Evolutionary conservation across 2,113 vertebrate species (phyloP), one percentile per base, ranked within the genome.

Genomic region (Kryptolebias marmoratus): DNA sequence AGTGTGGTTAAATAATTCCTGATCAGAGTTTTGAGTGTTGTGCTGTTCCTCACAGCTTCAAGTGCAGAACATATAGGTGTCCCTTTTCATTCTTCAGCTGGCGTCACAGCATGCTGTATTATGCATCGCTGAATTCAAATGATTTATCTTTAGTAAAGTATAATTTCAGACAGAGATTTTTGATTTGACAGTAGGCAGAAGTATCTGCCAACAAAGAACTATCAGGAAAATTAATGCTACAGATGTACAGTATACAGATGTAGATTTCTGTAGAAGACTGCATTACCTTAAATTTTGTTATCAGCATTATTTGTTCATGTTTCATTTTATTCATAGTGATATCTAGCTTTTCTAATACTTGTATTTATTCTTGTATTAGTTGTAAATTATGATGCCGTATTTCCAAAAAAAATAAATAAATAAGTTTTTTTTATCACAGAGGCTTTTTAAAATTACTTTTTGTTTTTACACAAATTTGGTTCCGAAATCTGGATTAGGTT

Each of bases 1-100:
- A 81, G 69, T 80, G 75, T 86, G 80, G 63, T 89, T 90, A 79
- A 89, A 86, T 90, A 78, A 89, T 90, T 89, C 64, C 81, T 47
- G 42, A 83, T 87, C 79, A 74, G 83, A 77, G 66, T 62, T 78
- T 79, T 61, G 76, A 77, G 72, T 73, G 39, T 28, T 32, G 59
- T 45, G 68, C 65, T 49, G 65, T 64, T 67, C 53, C 67, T 63
- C 63, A 22, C 62, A 16, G 57, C 70, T 78, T 62, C n/a, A 1
- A 70, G 66, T 36, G 69, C 54, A n/a, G 59, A 31, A 13, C 57
- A 55, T 65, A 70, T 65, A 68, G 74, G 71, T 82, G 71, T 58
- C 61, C n/a, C 47, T 68, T 32, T 1, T 62, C 28, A 71, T 53
- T 22, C 55, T 56, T 71, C 70, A 54, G 42, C 15, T 45, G 28